A percentile compares a stretch with the other conserved stretches of the same genome.
Evolutionary conservation across 2,888 invertebrate genomes (phyloP).

Genomic region (Theristus sp.): DNA sequence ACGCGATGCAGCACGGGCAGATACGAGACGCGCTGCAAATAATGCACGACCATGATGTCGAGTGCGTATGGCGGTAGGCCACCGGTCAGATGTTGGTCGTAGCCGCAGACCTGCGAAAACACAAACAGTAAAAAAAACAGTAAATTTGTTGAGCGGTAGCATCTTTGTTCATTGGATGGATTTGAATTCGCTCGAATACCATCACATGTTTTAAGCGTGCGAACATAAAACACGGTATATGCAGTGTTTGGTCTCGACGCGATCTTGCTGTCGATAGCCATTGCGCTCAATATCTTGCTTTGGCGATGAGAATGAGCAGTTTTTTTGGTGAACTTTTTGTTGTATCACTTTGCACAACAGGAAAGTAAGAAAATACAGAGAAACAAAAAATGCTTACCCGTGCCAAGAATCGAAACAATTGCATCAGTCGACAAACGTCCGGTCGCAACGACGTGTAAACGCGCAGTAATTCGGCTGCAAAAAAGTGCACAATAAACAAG

Average conservation of each 20-base stretch:
- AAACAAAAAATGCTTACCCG: not conserved
- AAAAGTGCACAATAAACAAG: no score
- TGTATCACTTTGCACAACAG: no score
- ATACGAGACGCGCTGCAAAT: conserved; percentile 34
- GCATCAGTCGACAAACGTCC: not conserved
- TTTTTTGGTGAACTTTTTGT: no score
- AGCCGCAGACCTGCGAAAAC: conserved; percentile 2
- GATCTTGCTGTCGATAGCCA: no score
- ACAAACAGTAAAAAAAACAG: no score
- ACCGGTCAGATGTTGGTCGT: conserved; percentile 35
- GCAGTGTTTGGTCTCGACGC: no score
- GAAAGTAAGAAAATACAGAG: not conserved
- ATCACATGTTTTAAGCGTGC: no score
- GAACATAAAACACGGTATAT: no score
- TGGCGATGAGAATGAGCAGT: no score
- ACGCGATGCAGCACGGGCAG: conserved; percentile 21
- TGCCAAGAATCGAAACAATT: not conserved
- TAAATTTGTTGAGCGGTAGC: no score
- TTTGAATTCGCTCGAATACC: no score
- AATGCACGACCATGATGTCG: conserved; percentile 37
- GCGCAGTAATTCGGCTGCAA: not conserved
- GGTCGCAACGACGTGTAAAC: not conserved
- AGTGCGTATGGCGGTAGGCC: conserved; percentile 37
- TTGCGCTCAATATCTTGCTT: no score
- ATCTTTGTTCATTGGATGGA: not conserved